Conservation (phyloP, 2,888 invertebrate species). For the Drosophila gaucha region DNA sequence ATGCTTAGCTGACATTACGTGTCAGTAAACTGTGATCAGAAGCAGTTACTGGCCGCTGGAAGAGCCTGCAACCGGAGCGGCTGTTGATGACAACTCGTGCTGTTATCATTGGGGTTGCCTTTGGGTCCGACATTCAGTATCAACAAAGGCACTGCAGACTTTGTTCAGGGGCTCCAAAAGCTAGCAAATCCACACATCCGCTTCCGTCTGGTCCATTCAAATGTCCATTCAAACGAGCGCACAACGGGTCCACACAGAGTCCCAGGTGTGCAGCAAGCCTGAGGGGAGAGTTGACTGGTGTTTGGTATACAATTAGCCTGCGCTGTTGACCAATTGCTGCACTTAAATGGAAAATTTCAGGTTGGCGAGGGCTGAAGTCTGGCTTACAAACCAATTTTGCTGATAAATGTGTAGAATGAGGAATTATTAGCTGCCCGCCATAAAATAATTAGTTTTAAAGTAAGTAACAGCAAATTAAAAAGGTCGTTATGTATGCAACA, state of each 20-base stretch:
- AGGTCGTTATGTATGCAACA: neutral
- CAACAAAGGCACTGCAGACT: constrained; percentile 53
- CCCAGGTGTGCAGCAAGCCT: constrained; percentile 3
- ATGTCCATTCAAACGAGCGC: constrained; percentile 29
- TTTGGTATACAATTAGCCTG: constrained; percentile 40
- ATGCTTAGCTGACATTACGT: constrained; percentile 78
- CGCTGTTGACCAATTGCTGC: constrained; percentile 56
- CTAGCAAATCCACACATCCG: constrained; percentile 69
- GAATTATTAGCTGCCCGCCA: neutral
- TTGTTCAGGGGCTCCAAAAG: constrained; percentile 25
- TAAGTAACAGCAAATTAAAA: neutral
- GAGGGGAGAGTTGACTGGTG: neutral
- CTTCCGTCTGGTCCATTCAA: constrained; percentile 56
- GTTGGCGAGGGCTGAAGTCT: constrained; percentile 16
- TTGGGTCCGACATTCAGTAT: constrained; percentile 24
- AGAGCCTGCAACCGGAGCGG: constrained; percentile 28
- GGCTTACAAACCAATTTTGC: neutral
- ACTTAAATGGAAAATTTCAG: constrained; percentile 46
- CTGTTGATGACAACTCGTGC: constrained; percentile 53
- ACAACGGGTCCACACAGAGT: constrained; percentile 10
- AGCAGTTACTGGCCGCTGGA: constrained; percentile 3
- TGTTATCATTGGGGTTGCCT: constrained; percentile 35
- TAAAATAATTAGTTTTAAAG: neutral
- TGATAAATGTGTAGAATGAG: neutral
- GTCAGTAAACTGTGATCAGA: constrained; percentile 77